Percentiles rank a stretch among this genome's conserved stretches.
phyloP scores from a whole-genome alignment of 2,113 vertebrate genomes.

The Paramormyrops kingsleyae region DNA sequence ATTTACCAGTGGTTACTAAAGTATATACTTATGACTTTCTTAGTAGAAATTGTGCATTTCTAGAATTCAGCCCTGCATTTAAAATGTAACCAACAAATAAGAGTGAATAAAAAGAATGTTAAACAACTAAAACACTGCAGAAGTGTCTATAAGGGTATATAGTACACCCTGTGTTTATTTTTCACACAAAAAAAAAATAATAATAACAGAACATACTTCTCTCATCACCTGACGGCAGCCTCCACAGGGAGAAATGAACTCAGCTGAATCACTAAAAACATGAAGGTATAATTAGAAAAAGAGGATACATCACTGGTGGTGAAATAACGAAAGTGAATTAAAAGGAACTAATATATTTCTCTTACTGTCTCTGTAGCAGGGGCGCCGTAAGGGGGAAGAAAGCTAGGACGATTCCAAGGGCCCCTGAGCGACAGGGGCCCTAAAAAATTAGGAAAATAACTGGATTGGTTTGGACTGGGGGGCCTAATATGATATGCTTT shows the following conservation, averaged over 20 bases:
- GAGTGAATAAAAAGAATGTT: background rate
- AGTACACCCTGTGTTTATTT: background rate
- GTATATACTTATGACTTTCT: background rate
- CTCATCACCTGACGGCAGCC: constrained; percentile 91
- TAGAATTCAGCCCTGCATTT: background rate
- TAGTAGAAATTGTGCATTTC: background rate
- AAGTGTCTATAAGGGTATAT: background rate
- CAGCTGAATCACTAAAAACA: constrained; percentile 65
- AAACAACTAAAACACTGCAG: background rate
- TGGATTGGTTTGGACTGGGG: no score
- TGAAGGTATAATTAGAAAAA: background rate
- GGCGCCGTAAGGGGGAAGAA: no score
- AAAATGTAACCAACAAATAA: background rate
- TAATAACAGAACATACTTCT: constrained; percentile 66
- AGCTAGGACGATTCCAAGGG: no score
- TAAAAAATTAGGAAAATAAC: no score
- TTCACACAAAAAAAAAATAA: background rate
- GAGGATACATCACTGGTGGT: background rate
- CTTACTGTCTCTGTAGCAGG: no score
- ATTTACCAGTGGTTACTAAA: background rate
- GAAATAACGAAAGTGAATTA: background rate
- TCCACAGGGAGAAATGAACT: constrained; percentile 80
- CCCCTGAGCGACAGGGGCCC: no score
- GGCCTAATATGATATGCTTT: no score
- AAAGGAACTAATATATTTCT: background rate